Conservation (phyloP, 2,888 invertebrate species). For the Melanophora roralis region DNA sequence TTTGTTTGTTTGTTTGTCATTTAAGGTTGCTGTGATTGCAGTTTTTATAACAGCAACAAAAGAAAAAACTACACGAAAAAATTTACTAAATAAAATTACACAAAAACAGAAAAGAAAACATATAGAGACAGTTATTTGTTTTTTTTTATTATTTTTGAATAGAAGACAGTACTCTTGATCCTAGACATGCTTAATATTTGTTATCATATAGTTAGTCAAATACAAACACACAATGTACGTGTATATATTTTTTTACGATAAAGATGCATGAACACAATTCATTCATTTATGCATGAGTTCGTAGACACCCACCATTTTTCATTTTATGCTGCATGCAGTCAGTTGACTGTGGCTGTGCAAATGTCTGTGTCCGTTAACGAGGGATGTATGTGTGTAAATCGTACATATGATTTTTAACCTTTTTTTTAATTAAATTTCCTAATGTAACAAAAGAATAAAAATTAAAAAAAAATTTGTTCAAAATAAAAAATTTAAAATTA, state of each 20-base stretch:
- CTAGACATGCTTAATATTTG: neutral
- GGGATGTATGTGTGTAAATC: neutral
- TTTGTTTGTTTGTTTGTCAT: constrained; percentile 21
- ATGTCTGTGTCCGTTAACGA: constrained; percentile 18
- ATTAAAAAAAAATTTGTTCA: too few species aligned
- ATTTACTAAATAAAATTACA: constrained; percentile 46
- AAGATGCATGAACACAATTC: constrained; percentile 57
- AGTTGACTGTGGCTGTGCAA: neutral
- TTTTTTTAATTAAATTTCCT: neutral
- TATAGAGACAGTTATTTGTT: neutral
- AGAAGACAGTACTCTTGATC: neutral
- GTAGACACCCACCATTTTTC: constrained; percentile 57
- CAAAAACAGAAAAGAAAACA: constrained; percentile 10
- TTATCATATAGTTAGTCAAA: neutral
- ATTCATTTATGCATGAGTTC: constrained; percentile 58
- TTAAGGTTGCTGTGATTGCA: constrained; percentile 54
- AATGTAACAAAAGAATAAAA: neutral
- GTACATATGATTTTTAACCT: neutral
- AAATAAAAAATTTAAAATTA: too few species aligned
- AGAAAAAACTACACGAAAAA: constrained; percentile 24
- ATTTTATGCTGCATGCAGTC: constrained; percentile 37
- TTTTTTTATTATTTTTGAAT: neutral
- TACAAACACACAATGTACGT: neutral
- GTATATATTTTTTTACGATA: constrained; percentile 24
- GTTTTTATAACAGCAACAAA: constrained; percentile 22